A percentile compares a stretch with the other conserved stretches of the same genome.
These are phyloP conservation scores for Muscicapa striata DNA, from an alignment of 2,797 vertebrate species.

Conservation along the genomic window DNA sequence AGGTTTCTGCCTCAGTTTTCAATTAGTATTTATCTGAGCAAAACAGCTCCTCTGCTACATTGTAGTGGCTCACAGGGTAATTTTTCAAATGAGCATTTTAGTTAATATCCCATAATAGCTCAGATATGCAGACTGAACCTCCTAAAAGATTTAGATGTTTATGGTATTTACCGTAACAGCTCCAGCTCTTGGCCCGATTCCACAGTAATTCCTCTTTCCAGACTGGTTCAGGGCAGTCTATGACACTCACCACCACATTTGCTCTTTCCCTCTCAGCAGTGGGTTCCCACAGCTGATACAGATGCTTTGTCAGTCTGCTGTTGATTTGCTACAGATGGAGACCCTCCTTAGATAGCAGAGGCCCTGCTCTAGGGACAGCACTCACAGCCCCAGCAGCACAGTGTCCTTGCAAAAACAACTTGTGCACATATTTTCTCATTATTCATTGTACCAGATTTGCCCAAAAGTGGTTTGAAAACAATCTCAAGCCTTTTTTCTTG, in stretches of 20 bases:
- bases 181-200: constrained; percentile 42
- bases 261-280: neutral
- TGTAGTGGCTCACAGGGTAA: constrained; percentile 45
- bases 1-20: constrained; percentile 59
- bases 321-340: neutral
- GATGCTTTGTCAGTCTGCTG: neutral
- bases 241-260: neutral
- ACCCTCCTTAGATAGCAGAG: neutral
- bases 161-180: constrained; percentile 34
- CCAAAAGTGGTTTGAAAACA: neutral
- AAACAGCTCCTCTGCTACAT: constrained; percentile 56
- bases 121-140: constrained; percentile 39
- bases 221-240: neutral
- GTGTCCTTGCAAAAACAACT: neutral
- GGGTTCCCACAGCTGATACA: neutral
- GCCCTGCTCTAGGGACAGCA: neutral
- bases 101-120: constrained; percentile 55
- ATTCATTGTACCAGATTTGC: neutral
- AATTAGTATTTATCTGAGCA: constrained; percentile 68
- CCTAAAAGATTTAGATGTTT: constrained; percentile 58
- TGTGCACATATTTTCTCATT: neutral
- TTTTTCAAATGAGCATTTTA: constrained; percentile 63
- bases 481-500: neutral
- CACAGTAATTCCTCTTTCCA: constrained; percentile 22
- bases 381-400: neutral